Base-by-base conservation (phyloP, 2,888 invertebrate genomes). In the Nipponacmea schrenckii region DNA sequence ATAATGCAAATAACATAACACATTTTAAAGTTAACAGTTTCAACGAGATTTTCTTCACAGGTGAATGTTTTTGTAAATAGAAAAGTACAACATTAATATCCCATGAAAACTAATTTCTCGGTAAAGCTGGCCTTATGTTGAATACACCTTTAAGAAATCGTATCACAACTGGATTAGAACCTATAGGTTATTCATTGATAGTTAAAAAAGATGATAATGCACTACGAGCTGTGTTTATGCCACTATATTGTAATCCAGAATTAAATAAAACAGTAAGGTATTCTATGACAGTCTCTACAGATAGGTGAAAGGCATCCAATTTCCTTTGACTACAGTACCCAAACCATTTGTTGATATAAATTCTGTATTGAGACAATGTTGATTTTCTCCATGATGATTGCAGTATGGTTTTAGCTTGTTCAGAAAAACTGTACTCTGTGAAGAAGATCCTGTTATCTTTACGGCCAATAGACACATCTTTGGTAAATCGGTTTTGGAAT, bases 261-360 rank as follows among this genome's bases (percentile, higher is more conserved):
- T 69, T 26, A 69, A 48, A 72, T 5, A 72, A 39, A 5, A 26
- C 27, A 15, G 56, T 26, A 44, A 74, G 27, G 50, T 72, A 74
- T 20, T 68, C 63, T 39, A 74, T 20, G 64, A 62, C 31, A n/a
- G 5, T 14, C 10, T 62, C 50, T n/a, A 71, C 26, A 50, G 27
- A 39, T 44, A 39, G 48, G 20, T 71, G 62, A 62, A 67, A 67
- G 24, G 48, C n/a, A 67, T 71, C 62, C 48, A 17, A 8, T 48
- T 65, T 20, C 31, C 63, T 10, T 64, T 39, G 10, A 27, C 17
- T 15, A 44, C 31, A 72, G 66, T 56, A 72, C 46, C 10, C 27
- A 5, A 56, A 20, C 69, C 69, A 72, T 45, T 69, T 64, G 10
- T 68, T 20, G 62, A 69, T 45, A 62, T 72, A 69, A 27, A 17